A percentile compares a stretch with the other conserved stretches of the same genome.
Evolutionary conservation across 2,888 invertebrate species (phyloP).

Genomic region (Tillus elongatus): DNA sequence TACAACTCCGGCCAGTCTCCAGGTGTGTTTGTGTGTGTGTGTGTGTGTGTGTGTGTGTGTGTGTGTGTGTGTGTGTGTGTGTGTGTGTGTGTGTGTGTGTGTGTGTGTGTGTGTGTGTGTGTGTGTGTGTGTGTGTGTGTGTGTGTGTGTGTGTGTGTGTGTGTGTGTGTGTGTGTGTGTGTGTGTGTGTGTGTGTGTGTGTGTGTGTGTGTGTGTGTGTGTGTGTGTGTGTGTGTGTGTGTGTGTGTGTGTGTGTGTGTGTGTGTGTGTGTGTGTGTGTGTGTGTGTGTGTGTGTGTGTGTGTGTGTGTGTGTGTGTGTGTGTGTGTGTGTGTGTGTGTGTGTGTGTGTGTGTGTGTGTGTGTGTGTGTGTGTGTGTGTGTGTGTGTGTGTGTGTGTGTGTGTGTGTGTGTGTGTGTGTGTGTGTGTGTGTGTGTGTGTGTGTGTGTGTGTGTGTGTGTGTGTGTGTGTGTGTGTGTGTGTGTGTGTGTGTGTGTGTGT

Average conservation of each 20-base stretch:
- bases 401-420: too few relatives aligned
- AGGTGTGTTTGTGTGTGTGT: too few relatives aligned
- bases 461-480: too few relatives aligned
- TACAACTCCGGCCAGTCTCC: too few relatives aligned
- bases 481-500: too few relatives aligned
- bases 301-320: neutral
- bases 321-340: slow-evolving; percentile 2
- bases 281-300: neutral
- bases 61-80: neutral
- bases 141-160: neutral
- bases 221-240: neutral
- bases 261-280: neutral
- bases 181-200: neutral
- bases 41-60: neutral
- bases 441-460: too few relatives aligned
- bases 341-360: slow-evolving; percentile 2
- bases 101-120: neutral
- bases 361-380: slow-evolving; percentile 2
- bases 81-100: neutral
- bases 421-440: too few relatives aligned
- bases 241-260: neutral
- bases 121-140: neutral
- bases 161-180: neutral
- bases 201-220: neutral
- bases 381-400: slow-evolving; percentile 1